Conservation (phyloP, 2,797 vertebrate genomes). For the Enteromius thamalakanensis region DNA sequence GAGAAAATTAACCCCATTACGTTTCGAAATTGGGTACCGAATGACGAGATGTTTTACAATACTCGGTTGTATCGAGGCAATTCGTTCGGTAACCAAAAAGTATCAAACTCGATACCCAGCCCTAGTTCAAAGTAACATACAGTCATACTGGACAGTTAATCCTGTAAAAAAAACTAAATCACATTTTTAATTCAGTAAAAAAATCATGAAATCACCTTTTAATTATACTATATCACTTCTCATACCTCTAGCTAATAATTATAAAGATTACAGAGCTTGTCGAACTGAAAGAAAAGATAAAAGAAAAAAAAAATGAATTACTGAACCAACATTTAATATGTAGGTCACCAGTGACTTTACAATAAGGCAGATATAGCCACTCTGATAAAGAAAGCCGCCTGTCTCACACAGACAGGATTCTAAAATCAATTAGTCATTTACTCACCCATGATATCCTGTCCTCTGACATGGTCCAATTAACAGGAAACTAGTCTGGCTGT, state of each 20-base stretch:
- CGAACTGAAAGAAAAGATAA: background rate
- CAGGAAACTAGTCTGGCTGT: conserved; percentile 16
- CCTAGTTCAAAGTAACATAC: background rate
- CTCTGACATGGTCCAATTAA: conserved; percentile 48
- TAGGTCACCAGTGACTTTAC: background rate
- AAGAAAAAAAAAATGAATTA: background rate
- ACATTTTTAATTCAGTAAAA: no score
- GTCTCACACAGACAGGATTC: conserved; percentile 25
- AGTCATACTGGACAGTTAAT: background rate
- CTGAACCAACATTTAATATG: background rate
- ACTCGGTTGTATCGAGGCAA: no score
- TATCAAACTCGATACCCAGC: no score
- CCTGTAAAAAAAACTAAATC: background rate
- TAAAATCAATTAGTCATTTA: conserved; percentile 54
- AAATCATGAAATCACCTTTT: background rate
- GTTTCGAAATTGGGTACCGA: no score
- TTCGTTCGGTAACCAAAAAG: no score
- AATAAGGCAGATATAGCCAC: background rate
- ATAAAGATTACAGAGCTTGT: background rate
- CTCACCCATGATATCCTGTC: conserved; percentile 39
- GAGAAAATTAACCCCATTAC: no score
- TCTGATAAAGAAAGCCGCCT: background rate
- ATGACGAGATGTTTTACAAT: no score
- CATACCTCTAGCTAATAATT: background rate
- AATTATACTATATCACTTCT: background rate